Evolutionary conservation across 2,113 vertebrate species (phyloP), one percentile per base, ranked within the genome.

Genomic region (Platichthys flesus): DNA sequence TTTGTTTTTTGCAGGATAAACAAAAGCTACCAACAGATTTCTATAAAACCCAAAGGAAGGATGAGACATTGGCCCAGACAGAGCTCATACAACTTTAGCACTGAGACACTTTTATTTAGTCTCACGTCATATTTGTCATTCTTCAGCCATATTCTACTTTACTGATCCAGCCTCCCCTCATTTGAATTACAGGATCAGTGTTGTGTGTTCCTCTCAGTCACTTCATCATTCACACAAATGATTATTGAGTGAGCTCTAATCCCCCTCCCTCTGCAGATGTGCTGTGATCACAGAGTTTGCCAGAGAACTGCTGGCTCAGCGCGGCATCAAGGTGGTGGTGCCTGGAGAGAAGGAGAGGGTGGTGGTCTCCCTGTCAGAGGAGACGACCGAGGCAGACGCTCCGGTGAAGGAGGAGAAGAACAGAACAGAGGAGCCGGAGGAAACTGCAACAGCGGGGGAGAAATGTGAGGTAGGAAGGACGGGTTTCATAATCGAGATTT

Each of bases 261-360:
- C 31, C 6, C 31, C 31, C 31, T 6, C 6, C 31, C 21, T 2
- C 15, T 21, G 52, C 90, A 98, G 97, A 57, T 97, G 96, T 83
- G 97, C 97, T 0, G 96, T 98, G 74, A 76, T 97, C 79, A 97
- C 97, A 0, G 97, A 98, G 89, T 98, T 96, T 76, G 94, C 94
- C 5, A 93, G 96, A 55, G 93, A 96, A 35, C 78, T 94, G 60
- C 93, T 98, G 78, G 85, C 78, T 52, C 86, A 93, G 57, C 96
- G 94, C 60, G 96, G 96, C 21, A 92, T 97, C 70, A 92, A 75
- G 94, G 90, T 97, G 68, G 71, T 93, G 72, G 93, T 97, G 12
- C 96, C 96, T 0, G 96, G 96, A 7, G 96, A 97, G 87, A 91
- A 93, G 61, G 93, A 95, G 12, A 88, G 94, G 63, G 88, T 94